Evolutionary conservation across 1,140 invertebrate species (phyloP).

Genomic region (Scylla paramamosain): DNA sequence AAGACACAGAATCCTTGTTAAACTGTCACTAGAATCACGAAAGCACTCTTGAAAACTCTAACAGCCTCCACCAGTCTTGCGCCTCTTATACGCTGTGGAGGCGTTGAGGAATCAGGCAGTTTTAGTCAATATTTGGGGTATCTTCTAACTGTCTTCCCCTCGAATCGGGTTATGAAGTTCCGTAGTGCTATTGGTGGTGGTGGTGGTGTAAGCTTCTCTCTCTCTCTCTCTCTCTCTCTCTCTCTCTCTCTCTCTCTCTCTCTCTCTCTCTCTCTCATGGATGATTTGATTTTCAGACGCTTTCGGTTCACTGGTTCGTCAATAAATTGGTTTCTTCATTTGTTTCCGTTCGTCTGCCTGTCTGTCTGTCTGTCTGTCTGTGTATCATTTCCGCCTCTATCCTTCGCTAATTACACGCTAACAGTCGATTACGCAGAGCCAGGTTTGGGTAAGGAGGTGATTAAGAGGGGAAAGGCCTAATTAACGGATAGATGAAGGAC

Average conservation of each 20-base stretch:
- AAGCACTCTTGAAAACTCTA: too few relatives aligned
- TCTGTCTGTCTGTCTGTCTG: not conserved
- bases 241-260: conserved; percentile 20
- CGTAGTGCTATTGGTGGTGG: conserved; percentile 42
- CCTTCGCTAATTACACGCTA: too few relatives aligned
- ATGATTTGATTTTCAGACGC: not conserved
- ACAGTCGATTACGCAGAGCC: too few relatives aligned
- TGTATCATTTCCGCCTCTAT: not conserved
- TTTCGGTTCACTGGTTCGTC: not conserved
- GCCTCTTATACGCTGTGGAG: too few relatives aligned
- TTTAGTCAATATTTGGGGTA: conserved; percentile 33
- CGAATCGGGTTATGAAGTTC: conserved; percentile 34
- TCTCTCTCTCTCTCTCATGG: not conserved
- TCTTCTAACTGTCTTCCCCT: not conserved
- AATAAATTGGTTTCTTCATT: not conserved
- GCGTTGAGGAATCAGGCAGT: not conserved
- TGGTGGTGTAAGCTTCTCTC: not conserved
- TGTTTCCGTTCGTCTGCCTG: not conserved
- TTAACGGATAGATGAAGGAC: too few relatives aligned
- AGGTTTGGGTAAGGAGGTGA: too few relatives aligned
- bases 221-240: conserved; percentile 20
- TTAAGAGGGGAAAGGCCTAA: too few relatives aligned
- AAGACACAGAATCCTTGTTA: too few relatives aligned
- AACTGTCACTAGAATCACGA: too few relatives aligned
- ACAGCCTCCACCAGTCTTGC: too few relatives aligned